Evolutionary conservation across 2,888 invertebrate genomes (phyloP), one percentile per base, ranked within the genome.

Genomic region (Rotaria sp.): DNA sequence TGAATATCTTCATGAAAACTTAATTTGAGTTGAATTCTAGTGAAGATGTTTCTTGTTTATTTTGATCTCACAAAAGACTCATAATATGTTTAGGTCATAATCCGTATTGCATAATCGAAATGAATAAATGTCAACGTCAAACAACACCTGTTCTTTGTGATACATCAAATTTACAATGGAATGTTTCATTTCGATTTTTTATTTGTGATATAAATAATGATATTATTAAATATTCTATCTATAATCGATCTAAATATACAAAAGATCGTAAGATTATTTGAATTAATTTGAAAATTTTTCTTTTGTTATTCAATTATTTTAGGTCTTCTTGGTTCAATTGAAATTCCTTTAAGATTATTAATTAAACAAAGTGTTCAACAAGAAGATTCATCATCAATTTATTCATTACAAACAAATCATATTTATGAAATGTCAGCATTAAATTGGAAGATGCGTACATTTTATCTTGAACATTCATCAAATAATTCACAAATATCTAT

Each of bases 401-500:
- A 67, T 35, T 67, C 67, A 67, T 67, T 35, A 38, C 8, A 13
- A 35, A 35, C 67, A 30, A 67, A 10, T 67, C 18, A 35, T 67
- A 38, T 21, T 8, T 21, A 4, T 21, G 67, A 67, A 4, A 67
- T 38, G 3, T 38, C 35, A 35, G 35, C 67, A 18, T 67, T 18
- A 35, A 67, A 67, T 35, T 67, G 67, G 35, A 67, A 35, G 38
- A 35, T 21, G 2, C 67, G 67, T 67, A 30, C 35, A 67, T 35
- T 67, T 35, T 67, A 35, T 38, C 67, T 67, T 67, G 35, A 67
- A 67, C 35, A 67, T 35, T 67, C 67, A 35, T 67, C 67, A 4
- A 67, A 67, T n/a, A 67, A 67, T 67, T 67, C 67, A 35, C 67
- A 67, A 67, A 67, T 67, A 67, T 67, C 35, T 30, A 67, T 67